Evolutionary conservation across 2,888 invertebrate species (phyloP).

Genomic region (Catocala nupta): DNA sequence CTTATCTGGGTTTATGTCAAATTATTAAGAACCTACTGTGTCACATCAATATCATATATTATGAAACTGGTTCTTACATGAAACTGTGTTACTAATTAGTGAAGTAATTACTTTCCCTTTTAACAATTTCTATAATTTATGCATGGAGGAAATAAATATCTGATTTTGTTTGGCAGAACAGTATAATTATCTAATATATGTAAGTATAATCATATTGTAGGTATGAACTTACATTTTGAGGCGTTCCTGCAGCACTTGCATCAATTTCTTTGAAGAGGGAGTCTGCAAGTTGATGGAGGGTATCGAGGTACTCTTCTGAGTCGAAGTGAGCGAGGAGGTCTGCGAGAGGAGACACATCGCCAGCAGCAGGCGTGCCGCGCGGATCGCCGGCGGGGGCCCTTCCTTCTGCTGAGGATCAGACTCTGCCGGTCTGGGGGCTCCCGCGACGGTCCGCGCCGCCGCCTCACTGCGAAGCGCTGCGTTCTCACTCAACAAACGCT

Average conservation of each 20-base stretch:
- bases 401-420: conserved; percentile 98
- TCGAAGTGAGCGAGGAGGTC: conserved; percentile 94
- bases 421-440: conserved; percentile 92
- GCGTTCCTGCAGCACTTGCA: conserved; percentile 90
- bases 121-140: too few species aligned
- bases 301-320: conserved; percentile 90
- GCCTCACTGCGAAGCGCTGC: conserved; percentile 87
- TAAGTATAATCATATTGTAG: too few species aligned
- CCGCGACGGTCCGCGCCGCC: conserved; percentile 90
- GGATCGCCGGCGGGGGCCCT: conserved; percentile 91
- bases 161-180: too few species aligned
- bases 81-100: too few species aligned
- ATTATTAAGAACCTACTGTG: too few species aligned
- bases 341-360: conserved; percentile 94
- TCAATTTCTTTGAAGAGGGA: conserved; percentile 93
- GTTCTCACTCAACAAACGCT: conserved; percentile 90
- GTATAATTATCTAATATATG: too few species aligned
- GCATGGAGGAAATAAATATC: too few species aligned
- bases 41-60: too few species aligned
- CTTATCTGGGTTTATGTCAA: conserved; percentile 20
- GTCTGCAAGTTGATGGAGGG: conserved; percentile 94
- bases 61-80: too few species aligned
- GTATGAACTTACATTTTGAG: conserved; percentile 87
- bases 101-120: too few species aligned
- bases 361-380: conserved; percentile 91